These are phyloP conservation scores for Nysson spinosus DNA, from an alignment of 2,888 invertebrate species.

Conservation along the genomic window DNA sequence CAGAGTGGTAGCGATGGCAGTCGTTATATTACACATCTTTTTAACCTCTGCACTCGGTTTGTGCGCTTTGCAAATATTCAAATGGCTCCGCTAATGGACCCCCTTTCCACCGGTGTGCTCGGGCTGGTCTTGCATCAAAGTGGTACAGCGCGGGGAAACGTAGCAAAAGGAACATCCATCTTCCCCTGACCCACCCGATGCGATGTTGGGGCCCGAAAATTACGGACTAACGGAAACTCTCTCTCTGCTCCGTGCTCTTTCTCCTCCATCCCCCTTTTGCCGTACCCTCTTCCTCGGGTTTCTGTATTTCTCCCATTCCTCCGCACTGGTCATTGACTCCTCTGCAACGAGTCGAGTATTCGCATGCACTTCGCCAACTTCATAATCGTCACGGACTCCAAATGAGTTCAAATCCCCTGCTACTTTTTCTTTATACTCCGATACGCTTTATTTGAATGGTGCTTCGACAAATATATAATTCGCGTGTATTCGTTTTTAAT, in stretches of 20 bases:
- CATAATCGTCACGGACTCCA: constrained; percentile 18
- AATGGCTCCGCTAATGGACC: constrained; percentile 75
- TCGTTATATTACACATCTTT: constrained; percentile 74
- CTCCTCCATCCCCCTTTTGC: not conserved
- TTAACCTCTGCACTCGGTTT: constrained; percentile 67
- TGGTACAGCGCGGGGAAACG: constrained; percentile 59
- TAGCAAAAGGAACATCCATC: constrained; percentile 70
- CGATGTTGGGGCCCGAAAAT: constrained; percentile 69
- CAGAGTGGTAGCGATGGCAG: constrained; percentile 68
- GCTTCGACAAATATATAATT: not conserved
- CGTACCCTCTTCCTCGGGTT: not conserved
- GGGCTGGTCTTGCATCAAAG: constrained; percentile 71
- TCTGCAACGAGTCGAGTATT: constrained; percentile 14
- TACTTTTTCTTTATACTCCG: constrained; percentile 22
- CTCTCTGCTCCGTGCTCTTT: constrained; percentile 14
- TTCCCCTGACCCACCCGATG: constrained; percentile 64
- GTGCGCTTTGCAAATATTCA: constrained; percentile 76
- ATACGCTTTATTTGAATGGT: not conserved
- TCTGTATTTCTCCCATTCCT: constrained; percentile 35
- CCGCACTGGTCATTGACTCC: constrained; percentile 56
- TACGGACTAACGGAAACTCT: constrained; percentile 68
- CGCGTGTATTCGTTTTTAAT: not conserved
- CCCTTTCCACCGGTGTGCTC: constrained; percentile 51
- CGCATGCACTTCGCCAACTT: constrained; percentile 1
- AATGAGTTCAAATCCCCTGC: constrained; percentile 6